These are phyloP conservation scores for Aeoliscus strigatus DNA, from an alignment of 2,797 vertebrate species.

Conservation along the genomic window DNA sequence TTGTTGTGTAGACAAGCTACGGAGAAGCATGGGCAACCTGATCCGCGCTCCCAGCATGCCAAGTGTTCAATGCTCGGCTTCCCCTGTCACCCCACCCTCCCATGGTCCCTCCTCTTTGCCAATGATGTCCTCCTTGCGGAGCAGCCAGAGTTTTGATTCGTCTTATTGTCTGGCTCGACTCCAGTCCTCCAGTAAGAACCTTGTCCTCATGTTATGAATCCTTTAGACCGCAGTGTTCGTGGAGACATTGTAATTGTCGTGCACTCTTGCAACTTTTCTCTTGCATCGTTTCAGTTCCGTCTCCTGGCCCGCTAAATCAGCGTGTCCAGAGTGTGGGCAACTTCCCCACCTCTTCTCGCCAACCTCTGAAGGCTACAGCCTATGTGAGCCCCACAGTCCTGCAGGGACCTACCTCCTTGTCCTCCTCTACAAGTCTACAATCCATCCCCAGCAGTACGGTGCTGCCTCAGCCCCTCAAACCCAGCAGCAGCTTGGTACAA, in stretches of 20 bases:
- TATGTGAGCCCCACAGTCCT: conserved; percentile 96
- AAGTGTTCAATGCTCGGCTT: conserved; percentile 81
- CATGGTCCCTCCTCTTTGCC: conserved; percentile 77
- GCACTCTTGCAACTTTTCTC: not conserved
- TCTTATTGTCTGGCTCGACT: conserved; percentile 85
- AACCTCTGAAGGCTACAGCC: conserved; percentile 91
- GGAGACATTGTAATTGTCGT: no score
- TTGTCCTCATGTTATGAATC: conserved; percentile 17
- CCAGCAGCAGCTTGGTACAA: conserved; percentile 78
- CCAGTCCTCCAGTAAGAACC: conserved; percentile 88
- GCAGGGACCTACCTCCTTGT: conserved; percentile 79
- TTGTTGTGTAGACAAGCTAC: conserved; percentile 83
- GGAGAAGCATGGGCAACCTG: conserved; percentile 97
- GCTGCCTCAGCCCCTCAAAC: conserved; percentile 83
- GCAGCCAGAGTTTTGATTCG: conserved; percentile 96
- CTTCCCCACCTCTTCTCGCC: conserved; percentile 81
- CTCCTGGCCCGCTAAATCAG: conserved; percentile 89
- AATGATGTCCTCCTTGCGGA: conserved; percentile 80
- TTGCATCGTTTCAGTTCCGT: conserved; percentile 82
- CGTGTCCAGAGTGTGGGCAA: conserved; percentile 90
- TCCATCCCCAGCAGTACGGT: conserved; percentile 79
- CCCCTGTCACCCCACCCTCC: conserved; percentile 63
- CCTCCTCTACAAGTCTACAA: conserved; percentile 78
- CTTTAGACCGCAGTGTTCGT: conserved; percentile 5
- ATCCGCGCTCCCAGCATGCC: conserved; percentile 94